A percentile compares a stretch with the other conserved stretches of the same genome.
Conservation (phyloP, 2,113 vertebrate species). For the Nesoenas mayeri region DNA sequence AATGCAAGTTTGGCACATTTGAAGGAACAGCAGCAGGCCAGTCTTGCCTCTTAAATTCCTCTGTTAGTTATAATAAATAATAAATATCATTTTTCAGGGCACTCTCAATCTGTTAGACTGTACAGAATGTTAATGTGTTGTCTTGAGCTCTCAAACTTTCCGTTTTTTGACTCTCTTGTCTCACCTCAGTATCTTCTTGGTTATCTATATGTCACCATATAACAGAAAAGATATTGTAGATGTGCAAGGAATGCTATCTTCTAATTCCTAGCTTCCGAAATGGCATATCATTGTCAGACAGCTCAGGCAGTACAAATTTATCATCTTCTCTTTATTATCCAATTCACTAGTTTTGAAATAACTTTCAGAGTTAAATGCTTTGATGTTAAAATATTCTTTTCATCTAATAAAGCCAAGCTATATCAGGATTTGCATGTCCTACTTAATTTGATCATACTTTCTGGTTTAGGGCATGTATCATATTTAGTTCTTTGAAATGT, state of each 20-base stretch:
- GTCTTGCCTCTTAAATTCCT: neutral
- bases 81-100: neutral
- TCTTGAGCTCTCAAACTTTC: neutral
- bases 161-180: neutral
- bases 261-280: slow-evolving; percentile 53
- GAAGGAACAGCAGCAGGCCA: neutral
- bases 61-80: neutral
- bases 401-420: slow-evolving; percentile 15
- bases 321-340: slow-evolving; percentile 37
- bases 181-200: neutral
- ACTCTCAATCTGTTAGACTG: neutral
- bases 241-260: neutral
- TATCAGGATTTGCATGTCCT: slow-evolving; percentile 16
- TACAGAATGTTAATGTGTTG: neutral
- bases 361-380: slow-evolving; percentile 4
- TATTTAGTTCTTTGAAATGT: slow-evolving; percentile 12
- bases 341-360: slow-evolving; percentile 32
- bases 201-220: neutral
- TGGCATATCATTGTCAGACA: neutral
- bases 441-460: slow-evolving; percentile 15
- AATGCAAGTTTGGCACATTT: neutral
- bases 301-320: slow-evolving; percentile 27
- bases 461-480: neutral
- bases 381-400: slow-evolving; percentile 43
- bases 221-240: neutral